Evolutionary conservation across 2,113 vertebrate genomes (phyloP).

Genomic region (Hydrochoerus hydrochaeris): DNA sequence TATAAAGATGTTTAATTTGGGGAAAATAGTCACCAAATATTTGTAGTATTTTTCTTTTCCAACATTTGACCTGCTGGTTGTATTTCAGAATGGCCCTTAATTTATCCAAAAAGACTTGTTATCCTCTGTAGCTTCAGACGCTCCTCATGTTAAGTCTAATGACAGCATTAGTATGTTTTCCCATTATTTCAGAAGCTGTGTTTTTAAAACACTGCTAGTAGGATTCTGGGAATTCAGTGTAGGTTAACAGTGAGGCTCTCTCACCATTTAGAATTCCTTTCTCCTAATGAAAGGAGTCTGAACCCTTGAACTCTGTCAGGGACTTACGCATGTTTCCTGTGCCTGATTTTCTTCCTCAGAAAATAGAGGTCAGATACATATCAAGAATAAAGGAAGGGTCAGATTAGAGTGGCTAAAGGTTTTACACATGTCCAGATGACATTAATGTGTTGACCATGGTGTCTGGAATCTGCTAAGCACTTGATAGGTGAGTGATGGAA

Average conservation of each 20-base stretch:
- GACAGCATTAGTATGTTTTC: conserved; percentile 49
- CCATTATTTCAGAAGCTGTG: conserved; percentile 56
- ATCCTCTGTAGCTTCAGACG: background rate
- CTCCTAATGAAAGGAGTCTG: conserved; percentile 77
- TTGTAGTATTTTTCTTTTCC: conserved; percentile 51
- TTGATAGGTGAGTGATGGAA: conserved; percentile 41
- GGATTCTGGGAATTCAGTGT: conserved; percentile 71
- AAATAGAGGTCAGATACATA: conserved; percentile 78
- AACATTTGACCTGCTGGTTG: conserved; percentile 38
- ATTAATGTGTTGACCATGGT: conserved; percentile 61
- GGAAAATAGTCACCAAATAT: conserved; percentile 43
- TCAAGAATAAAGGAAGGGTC: conserved; percentile 76
- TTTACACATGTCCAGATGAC: conserved; percentile 50
- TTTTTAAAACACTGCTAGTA: conserved; percentile 43
- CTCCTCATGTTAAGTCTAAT: background rate
- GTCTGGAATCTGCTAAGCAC: conserved; percentile 42
- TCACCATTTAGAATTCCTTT: conserved; percentile 72
- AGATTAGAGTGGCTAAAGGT: conserved; percentile 68
- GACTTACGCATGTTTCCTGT: conserved; percentile 65
- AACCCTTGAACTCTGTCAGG: conserved; percentile 78
- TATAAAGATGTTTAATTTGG: background rate
- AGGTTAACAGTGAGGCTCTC: conserved; percentile 65
- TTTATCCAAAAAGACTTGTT: conserved; percentile 28
- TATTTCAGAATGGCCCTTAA: conserved; percentile 52
- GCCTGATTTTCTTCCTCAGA: conserved; percentile 75